phyloP scores from a whole-genome alignment of 2,113 vertebrate species.

The Rhipidura dahli region DNA sequence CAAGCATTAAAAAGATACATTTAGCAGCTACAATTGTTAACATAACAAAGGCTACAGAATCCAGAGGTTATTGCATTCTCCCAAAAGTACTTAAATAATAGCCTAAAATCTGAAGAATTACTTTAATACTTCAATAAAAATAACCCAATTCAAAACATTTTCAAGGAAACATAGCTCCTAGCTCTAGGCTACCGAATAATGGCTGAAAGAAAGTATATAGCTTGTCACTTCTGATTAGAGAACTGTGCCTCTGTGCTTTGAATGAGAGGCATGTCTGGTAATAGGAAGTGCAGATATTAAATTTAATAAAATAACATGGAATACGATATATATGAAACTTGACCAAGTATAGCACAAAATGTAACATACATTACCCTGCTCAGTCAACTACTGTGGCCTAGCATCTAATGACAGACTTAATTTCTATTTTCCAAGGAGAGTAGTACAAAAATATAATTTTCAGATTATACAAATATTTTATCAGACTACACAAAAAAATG shows the following conservation, averaged over 20 bases:
- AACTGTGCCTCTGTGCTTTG: constrained; percentile 89
- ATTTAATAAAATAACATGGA: constrained; percentile 93
- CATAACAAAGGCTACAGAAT: constrained; percentile 77
- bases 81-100: constrained; percentile 94
- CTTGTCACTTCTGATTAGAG: constrained; percentile 98
- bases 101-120: constrained; percentile 98
- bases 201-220: constrained; percentile 95
- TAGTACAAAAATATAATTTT: constrained; percentile 72
- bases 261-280: constrained; percentile 92
- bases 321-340: constrained; percentile 85
- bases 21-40: constrained; percentile 67
- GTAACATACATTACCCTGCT: constrained; percentile 77
- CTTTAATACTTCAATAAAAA: constrained; percentile 99
- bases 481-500: constrained; percentile 55
- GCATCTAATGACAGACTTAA: constrained; percentile 78
- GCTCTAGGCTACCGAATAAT: constrained; percentile 94
- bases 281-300: constrained; percentile 95
- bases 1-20: constrained; percentile 74
- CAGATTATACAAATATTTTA: constrained; percentile 79
- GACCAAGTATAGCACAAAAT: constrained; percentile 80
- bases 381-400: constrained; percentile 77
- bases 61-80: constrained; percentile 81
- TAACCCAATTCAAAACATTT: constrained; percentile 98
- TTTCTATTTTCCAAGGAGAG: constrained; percentile 75
- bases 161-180: constrained; percentile 89